A percentile compares a stretch with the other conserved stretches of the same genome.
These are phyloP conservation scores for Galerucella calmariensis DNA, from an alignment of 2,888 invertebrate genomes.

Conservation along the genomic window DNA sequence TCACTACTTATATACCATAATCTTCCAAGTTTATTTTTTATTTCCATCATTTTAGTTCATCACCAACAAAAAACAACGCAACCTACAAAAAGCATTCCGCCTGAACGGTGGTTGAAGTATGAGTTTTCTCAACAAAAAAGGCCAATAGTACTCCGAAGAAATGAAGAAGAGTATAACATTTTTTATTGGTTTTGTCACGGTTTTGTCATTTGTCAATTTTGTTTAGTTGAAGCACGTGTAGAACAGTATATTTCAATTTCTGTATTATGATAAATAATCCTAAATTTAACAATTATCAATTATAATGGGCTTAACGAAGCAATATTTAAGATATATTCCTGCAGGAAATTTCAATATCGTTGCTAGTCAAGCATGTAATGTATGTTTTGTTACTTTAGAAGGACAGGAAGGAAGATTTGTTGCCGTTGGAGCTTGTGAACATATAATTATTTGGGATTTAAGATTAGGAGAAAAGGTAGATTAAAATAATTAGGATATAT, in stretches of 20 bases:
- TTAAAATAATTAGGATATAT: slow-evolving; percentile 14
- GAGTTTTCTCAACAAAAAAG: too few relatives aligned
- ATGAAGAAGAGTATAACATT: too few relatives aligned
- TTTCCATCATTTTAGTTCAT: too few relatives aligned
- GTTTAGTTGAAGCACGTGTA: not conserved
- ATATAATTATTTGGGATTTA: slow-evolving; percentile 94
- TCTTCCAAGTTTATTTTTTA: too few relatives aligned
- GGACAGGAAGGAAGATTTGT: slow-evolving; percentile 85
- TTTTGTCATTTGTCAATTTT: not conserved
- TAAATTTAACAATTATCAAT: not conserved
- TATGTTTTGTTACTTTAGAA: slow-evolving; percentile 80
- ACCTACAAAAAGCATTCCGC: too few relatives aligned
- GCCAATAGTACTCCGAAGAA: too few relatives aligned
- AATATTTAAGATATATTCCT: slow-evolving; percentile 90
- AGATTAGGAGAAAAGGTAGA: slow-evolving; percentile 82
- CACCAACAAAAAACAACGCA: too few relatives aligned
- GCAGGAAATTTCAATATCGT: slow-evolving; percentile 90
- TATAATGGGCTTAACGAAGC: slow-evolving; percentile 88
- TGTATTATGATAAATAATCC: not conserved
- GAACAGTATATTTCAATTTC: not conserved
- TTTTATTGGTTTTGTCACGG: too few relatives aligned
- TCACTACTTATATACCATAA: too few relatives aligned
- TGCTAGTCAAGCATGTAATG: slow-evolving; percentile 82
- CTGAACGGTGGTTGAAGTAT: too few relatives aligned
- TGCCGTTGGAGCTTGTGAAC: slow-evolving; percentile 93